Evolutionary conservation across 2,797 vertebrate genomes (phyloP), one percentile per base, ranked within the genome.

Genomic region (Neosilurus mollespiculum): DNA sequence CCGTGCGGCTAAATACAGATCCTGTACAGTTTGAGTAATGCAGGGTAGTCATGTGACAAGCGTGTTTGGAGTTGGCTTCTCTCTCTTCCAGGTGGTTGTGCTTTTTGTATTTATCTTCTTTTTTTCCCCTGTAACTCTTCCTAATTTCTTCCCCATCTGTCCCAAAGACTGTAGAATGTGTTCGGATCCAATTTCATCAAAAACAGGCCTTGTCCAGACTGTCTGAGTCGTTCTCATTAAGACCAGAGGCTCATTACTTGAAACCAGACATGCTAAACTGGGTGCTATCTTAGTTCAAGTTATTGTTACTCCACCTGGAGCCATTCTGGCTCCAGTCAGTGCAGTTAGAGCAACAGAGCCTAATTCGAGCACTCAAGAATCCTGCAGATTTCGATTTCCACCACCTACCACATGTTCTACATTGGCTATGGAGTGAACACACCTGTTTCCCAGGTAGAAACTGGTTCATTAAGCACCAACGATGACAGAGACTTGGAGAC

Each of bases 231-330:
- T 84, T 72, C 72, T 81, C 81, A 86, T 86, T 87, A 84, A 83
- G 84, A 84, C 80, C 82, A 86, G 80, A 78, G 82, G 79, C 77
- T 84, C 80, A 78, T 84, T 53, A 56, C 73, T 83, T 79, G 59
- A 65, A 81, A 81, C 84, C 84, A 88, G 86, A 84, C 82, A 82
- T 84, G 79, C 86, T 82, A 85, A 81, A 81, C 81, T 69, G 62
- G 82, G 73, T 83, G 82, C 87, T 85, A 81, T 87, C 53, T 88
- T 88, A 86, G 87, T 86, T 87, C 78, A 79, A 73, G 54, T 82
- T 76, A 85, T 80, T 78, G 81, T 82, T 84, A 84, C 84, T 84
- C 84, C 84, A 88, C 86, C 86, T 88, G 86, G 86, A 88, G 84
- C 73, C 84, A 82, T 87, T 87, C 85, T 88, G 87, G 87, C 85